Evolutionary conservation across 2,113 vertebrate genomes (phyloP).

Genomic region (Eudorcas thomsonii): DNA sequence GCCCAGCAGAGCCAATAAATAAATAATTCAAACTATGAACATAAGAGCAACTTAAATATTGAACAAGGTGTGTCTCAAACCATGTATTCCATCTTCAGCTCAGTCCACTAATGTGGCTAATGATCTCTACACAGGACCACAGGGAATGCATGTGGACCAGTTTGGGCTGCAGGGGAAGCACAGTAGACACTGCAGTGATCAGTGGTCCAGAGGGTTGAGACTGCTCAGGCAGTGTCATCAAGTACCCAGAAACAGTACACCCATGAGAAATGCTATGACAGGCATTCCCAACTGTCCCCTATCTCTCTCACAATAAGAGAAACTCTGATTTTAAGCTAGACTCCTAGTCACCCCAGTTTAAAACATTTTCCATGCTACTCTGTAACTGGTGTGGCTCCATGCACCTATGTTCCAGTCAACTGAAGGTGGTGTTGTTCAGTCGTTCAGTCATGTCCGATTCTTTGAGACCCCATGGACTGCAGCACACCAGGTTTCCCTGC

Average conservation of each 20-base stretch:
- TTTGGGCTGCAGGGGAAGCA: not conserved
- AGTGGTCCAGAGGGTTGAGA: not conserved
- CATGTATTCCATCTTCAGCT: not conserved
- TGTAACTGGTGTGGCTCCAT: not conserved
- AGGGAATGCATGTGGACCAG: not conserved
- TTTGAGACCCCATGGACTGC: not conserved
- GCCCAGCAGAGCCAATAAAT: not conserved
- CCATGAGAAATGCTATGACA: not conserved
- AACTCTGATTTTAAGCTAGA: not conserved
- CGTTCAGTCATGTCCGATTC: not conserved
- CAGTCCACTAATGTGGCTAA: not conserved
- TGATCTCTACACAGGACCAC: not conserved
- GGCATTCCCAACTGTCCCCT: not conserved
- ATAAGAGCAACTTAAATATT: constrained; percentile 24
- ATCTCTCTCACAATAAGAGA: not conserved
- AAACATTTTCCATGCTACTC: not conserved
- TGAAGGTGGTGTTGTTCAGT: not conserved
- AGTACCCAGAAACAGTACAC: not conserved
- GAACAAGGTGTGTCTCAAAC: not conserved
- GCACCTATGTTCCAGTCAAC: not conserved
- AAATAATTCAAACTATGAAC: constrained; percentile 39
- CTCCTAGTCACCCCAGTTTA: not conserved
- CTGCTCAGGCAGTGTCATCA: not conserved
- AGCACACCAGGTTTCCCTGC: not conserved
- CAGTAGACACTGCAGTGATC: not conserved